Evolutionary conservation across 2,113 vertebrate genomes (phyloP).

Genomic region (Silurus glanis): DNA sequence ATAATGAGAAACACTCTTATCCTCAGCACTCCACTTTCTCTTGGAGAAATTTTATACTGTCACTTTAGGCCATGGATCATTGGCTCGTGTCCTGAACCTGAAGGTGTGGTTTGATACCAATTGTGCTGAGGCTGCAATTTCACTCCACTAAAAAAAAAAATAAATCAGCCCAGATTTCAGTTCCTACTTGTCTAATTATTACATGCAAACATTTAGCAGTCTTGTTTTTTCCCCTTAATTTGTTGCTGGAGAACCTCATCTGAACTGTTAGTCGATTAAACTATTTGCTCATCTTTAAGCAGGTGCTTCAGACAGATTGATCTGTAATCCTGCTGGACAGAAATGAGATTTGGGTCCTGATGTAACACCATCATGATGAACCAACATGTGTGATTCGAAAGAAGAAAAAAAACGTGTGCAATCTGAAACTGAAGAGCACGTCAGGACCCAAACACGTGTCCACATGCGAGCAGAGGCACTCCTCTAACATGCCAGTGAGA

Average conservation of each 20-base stretch:
- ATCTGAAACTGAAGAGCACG: neutral
- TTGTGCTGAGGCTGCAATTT: neutral
- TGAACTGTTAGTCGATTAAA: neutral
- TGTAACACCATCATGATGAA: neutral
- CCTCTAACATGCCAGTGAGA: neutral
- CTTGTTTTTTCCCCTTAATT: too few relatives aligned
- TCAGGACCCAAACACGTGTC: neutral
- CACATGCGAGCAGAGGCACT: neutral
- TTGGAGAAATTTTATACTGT: neutral
- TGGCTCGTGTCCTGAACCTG: neutral
- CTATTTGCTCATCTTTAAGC: neutral
- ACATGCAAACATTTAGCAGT: too few relatives aligned
- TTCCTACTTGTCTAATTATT: neutral
- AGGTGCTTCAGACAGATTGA: neutral
- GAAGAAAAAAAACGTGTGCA: neutral
- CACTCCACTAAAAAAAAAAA: too few relatives aligned
- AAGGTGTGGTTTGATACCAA: neutral
- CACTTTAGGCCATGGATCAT: neutral
- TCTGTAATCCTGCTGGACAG: conserved; percentile 10
- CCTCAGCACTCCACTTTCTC: neutral
- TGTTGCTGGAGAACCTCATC: neutral
- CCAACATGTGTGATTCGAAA: conserved; percentile 12
- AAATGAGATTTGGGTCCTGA: neutral
- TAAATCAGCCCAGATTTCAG: neutral
- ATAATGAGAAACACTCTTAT: neutral